Conservation (phyloP, 1,140 invertebrate species). For the Tachypleus tridentatus region DNA sequence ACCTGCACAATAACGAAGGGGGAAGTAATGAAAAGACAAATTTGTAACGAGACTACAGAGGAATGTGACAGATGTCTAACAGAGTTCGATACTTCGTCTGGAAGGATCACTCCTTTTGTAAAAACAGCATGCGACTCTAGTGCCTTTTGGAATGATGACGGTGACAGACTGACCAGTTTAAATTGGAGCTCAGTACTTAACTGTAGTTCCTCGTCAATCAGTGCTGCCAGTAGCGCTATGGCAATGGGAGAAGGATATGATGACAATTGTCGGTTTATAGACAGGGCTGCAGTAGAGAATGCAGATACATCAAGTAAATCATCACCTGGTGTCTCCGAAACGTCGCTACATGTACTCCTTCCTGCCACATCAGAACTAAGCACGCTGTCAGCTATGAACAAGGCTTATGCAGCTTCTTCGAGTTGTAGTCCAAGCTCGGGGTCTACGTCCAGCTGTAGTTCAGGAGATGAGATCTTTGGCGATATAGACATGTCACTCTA, state of each 20-base stretch:
- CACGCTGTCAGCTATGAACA: background rate
- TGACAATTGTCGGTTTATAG: background rate
- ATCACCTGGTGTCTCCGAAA: background rate
- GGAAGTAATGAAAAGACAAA: background rate
- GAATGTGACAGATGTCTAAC: conserved; percentile 22
- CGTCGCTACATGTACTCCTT: background rate
- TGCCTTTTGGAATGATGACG: conserved; percentile 44
- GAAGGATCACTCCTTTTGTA: conserved; percentile 27
- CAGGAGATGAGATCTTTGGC: conserved; percentile 31
- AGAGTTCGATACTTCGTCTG: conserved; percentile 18
- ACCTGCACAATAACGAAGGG: too few species aligned
- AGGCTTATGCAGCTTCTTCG: background rate
- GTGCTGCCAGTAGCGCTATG: background rate
- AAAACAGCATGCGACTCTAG: conserved; percentile 13
- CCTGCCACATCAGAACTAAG: conserved; percentile 15
- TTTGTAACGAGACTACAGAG: background rate
- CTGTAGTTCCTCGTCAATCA: conserved; percentile 57
- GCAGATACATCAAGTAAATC: conserved; percentile 11
- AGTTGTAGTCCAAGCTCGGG: too few species aligned
- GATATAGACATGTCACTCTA: conserved; percentile 31
- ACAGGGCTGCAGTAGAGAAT: conserved; percentile 3
- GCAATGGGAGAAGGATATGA: too few species aligned
- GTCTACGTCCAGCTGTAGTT: conserved; percentile 7
- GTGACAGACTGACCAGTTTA: conserved; percentile 50
- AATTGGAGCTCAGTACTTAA: conserved; percentile 84